These are phyloP conservation scores for Acromyrmex heyeri DNA, from an alignment of 1,140 invertebrate species.

Conservation along the genomic window DNA sequence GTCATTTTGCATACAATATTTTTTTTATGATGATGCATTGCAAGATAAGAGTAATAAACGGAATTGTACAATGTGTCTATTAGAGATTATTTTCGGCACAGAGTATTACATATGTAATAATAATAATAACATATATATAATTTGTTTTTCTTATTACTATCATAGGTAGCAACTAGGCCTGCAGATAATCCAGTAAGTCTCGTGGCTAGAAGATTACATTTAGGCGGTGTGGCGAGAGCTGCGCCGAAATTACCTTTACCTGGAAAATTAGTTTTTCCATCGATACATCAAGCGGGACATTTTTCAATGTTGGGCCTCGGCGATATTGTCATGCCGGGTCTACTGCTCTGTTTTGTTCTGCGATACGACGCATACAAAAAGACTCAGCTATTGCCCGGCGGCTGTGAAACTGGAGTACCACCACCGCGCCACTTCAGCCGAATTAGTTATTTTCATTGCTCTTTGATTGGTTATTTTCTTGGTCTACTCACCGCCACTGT, in stretches of 20 bases:
- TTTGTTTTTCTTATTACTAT: constrained; percentile 44
- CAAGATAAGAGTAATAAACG: not conserved
- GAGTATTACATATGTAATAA: not conserved
- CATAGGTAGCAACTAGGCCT: constrained; percentile 93
- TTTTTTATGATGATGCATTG: not conserved
- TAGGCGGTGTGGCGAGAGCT: constrained; percentile 94
- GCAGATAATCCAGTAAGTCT: constrained; percentile 98
- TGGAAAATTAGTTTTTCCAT: constrained; percentile 98
- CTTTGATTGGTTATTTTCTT: constrained; percentile 98
- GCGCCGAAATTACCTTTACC: constrained; percentile 98
- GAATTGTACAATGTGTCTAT: constrained; percentile 40
- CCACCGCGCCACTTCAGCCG: constrained; percentile 90
- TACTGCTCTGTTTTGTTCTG: constrained; percentile 97
- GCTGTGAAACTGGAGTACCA: constrained; percentile 92
- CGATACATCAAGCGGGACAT: constrained; percentile 97
- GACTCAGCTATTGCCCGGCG: constrained; percentile 90
- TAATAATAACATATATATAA: not conserved
- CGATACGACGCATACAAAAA: constrained; percentile 99
- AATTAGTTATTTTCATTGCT: constrained; percentile 98
- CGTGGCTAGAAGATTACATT: constrained; percentile 96
- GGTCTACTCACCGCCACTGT: constrained; percentile 98
- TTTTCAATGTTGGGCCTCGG: constrained; percentile 99
- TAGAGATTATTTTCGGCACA: not conserved
- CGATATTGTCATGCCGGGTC: constrained; percentile 99
- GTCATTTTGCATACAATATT: not conserved